A percentile compares a stretch with the other conserved stretches of the same genome.
Conservation (phyloP, 1,140 invertebrate species). For the Nasonia giraulti region DNA sequence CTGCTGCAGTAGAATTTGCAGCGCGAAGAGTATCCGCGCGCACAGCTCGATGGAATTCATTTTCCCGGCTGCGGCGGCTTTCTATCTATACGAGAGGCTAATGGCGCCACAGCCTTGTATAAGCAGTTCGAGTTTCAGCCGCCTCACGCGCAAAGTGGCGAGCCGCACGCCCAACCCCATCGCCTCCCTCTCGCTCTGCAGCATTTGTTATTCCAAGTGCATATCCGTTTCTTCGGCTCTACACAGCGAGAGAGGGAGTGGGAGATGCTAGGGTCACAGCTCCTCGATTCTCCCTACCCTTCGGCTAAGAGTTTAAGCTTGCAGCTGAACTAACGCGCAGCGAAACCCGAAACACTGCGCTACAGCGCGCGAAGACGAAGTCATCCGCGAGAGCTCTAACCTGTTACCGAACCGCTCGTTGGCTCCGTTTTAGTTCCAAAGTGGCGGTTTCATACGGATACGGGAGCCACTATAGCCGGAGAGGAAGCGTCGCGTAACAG, state of each 20-base stretch:
- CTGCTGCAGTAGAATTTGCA: background rate
- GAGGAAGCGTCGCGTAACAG: constrained; percentile 31
- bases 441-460: constrained; percentile 63
- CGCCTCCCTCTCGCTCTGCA: background rate
- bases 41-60: constrained; percentile 29
- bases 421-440: constrained; percentile 60
- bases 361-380: constrained; percentile 33
- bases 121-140: constrained; percentile 34
- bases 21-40: background rate
- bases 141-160: constrained; percentile 26
- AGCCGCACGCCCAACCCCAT: background rate
- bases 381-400: constrained; percentile 51
- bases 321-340: constrained; percentile 57
- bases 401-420: constrained; percentile 36
- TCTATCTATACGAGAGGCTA: background rate
- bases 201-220: constrained; percentile 59
- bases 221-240: constrained; percentile 49
- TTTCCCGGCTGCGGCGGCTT: background rate
- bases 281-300: constrained; percentile 14
- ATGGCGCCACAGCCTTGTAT: constrained; percentile 13
- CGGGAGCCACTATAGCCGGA: constrained; percentile 33
- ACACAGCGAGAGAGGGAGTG: background rate
- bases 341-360: constrained; percentile 45
- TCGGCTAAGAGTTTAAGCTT: constrained; percentile 47
- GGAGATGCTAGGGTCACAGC: background rate